Conservation (phyloP, 2,113 vertebrate genomes). For the Archilochus colubris region DNA sequence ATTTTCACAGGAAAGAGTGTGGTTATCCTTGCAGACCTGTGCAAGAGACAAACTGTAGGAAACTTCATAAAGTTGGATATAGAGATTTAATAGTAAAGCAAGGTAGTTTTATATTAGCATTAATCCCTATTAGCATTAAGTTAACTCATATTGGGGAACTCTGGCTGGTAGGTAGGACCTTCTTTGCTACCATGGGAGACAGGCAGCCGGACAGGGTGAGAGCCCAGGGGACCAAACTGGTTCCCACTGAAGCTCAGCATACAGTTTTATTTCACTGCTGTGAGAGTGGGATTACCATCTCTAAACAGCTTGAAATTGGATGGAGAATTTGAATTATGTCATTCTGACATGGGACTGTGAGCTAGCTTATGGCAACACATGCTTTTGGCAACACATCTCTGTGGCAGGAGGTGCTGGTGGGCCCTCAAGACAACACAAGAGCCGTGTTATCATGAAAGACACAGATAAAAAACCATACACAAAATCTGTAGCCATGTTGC, state of each 20-base stretch:
- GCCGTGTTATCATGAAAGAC: background rate
- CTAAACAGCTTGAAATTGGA: background rate
- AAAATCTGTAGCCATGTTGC: background rate
- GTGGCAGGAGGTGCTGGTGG: background rate
- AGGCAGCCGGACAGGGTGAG: rapidly evolving
- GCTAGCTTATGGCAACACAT: background rate
- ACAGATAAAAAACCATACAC: background rate
- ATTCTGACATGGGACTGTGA: background rate
- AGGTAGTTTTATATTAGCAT: background rate
- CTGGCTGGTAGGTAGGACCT: background rate
- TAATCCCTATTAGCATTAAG: background rate
- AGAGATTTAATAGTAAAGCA: background rate
- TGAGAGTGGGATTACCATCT: background rate
- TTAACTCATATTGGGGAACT: background rate
- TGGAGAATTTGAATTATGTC: background rate
- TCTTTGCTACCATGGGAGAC: background rate
- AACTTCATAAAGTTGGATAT: background rate
- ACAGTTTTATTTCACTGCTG: background rate
- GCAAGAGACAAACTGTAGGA: background rate
- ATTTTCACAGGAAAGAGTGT: background rate
- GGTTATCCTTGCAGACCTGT: background rate
- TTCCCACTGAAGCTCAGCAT: background rate
- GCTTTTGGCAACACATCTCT: background rate
- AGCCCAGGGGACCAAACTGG: background rate
- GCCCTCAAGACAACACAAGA: background rate